phyloP scores from a whole-genome alignment of 2,797 vertebrate species.

The Apodemus agrarius region DNA sequence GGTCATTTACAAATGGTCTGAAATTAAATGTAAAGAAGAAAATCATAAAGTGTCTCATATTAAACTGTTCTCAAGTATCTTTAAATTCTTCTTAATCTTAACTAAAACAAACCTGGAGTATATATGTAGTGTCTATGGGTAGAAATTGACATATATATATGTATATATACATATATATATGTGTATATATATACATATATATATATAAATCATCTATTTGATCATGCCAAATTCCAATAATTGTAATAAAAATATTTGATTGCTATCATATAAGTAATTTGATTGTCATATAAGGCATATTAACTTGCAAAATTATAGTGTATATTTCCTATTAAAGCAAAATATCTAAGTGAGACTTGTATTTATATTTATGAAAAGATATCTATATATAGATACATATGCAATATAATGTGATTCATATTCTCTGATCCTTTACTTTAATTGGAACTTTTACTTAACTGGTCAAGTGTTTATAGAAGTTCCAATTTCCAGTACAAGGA shows the following conservation, averaged over 20 bases:
- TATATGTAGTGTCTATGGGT: not conserved
- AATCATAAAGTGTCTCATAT: not conserved
- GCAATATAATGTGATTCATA: not conserved
- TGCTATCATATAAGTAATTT: not conserved
- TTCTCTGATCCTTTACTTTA: not conserved
- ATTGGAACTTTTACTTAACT: conserved; percentile 23
- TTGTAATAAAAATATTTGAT: conserved; percentile 26
- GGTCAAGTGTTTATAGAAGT: conserved; percentile 18
- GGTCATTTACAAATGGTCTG: not conserved
- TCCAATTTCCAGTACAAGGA: conserved; percentile 53
- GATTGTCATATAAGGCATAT: not conserved
- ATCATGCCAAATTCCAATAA: not conserved
- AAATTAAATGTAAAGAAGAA: conserved; percentile 16
- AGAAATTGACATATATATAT: too few relatives aligned
- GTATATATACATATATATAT: too few relatives aligned
- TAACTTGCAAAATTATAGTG: not conserved
- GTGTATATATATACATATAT: too few relatives aligned
- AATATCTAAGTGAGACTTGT: not conserved
- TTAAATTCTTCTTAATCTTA: conserved; percentile 48
- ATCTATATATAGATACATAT: not conserved
- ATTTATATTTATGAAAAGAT: not conserved
- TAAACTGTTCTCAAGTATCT: conserved; percentile 16
- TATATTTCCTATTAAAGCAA: conserved; percentile 35
- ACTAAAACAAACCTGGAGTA: conserved; percentile 34
- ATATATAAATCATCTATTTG: not conserved